Evolutionary conservation across 2,113 vertebrate genomes (phyloP).

Genomic region (Ellobius talpinus): DNA sequence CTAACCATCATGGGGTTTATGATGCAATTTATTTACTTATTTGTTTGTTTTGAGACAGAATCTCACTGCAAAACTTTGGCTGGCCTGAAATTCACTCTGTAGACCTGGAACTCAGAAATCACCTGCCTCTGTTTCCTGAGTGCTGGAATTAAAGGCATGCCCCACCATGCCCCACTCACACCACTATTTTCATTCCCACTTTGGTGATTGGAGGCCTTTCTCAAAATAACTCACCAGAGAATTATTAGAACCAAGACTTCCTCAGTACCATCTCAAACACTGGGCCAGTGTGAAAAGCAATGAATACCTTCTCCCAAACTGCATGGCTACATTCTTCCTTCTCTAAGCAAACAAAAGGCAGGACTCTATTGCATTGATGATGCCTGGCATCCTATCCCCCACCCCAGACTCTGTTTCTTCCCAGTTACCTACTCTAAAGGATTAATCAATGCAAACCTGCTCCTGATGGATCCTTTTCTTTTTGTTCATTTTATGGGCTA

Average conservation of each 20-base stretch:
- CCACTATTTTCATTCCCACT: not conserved
- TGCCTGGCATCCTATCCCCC: not conserved
- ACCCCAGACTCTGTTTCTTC: slow-evolving; percentile 32
- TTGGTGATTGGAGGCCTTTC: slow-evolving; percentile 19
- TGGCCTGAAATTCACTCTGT: not conserved
- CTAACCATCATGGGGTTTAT: not conserved
- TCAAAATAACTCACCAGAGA: slow-evolving; percentile 46
- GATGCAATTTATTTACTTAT: not conserved
- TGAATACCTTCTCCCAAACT: not conserved
- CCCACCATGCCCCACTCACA: not conserved
- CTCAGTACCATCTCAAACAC: not conserved
- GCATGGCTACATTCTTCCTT: not conserved
- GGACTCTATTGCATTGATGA: not conserved
- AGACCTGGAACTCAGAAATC: not conserved
- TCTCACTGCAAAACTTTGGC: not conserved
- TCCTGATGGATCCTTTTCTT: slow-evolving; percentile 52
- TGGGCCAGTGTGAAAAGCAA: not conserved
- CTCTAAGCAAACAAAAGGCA: not conserved
- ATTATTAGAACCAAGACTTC: not conserved
- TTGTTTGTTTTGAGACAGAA: not conserved
- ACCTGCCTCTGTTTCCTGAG: not conserved
- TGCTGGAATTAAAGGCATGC: not conserved
- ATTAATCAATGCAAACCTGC: slow-evolving; percentile 34
- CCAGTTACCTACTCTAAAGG: slow-evolving; percentile 13
- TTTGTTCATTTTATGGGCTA: slow-evolving; percentile 29